A percentile compares a stretch with the other conserved stretches of the same genome.
phyloP scores from a whole-genome alignment of 2,888 invertebrate species.

The Himalopsyche japonica region DNA sequence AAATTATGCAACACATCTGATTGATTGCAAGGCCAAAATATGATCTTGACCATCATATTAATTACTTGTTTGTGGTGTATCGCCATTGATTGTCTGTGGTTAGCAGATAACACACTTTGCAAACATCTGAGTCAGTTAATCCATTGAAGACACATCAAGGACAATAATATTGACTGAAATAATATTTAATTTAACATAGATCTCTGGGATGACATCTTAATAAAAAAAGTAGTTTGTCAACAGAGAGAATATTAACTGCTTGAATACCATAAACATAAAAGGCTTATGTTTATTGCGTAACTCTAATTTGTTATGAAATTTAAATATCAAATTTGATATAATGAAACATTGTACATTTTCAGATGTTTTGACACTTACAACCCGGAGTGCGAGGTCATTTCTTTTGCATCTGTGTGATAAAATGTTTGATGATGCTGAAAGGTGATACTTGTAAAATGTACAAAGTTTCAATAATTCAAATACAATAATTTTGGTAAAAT shows the following conservation, averaged over 20 bases:
- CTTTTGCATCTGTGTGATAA: too few relatives aligned
- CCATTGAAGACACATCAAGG: slow-evolving; percentile 12
- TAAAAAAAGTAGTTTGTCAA: neutral
- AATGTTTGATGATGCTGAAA: too few relatives aligned
- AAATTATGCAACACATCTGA: neutral
- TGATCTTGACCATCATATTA: slow-evolving; percentile 31
- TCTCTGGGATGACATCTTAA: neutral
- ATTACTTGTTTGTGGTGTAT: slow-evolving; percentile 15
- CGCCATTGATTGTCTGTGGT: slow-evolving; percentile 9
- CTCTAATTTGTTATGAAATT: too few relatives aligned
- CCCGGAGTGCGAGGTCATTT: too few relatives aligned
- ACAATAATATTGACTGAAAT: neutral
- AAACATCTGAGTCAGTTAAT: slow-evolving; percentile 2
- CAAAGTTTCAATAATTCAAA: too few relatives aligned
- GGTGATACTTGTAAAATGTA: too few relatives aligned
- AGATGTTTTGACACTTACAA: too few relatives aligned
- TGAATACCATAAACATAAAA: too few relatives aligned
- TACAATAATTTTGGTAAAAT: too few relatives aligned
- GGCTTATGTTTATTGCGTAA: too few relatives aligned
- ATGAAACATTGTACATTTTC: too few relatives aligned
- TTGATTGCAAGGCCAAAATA: slow-evolving; percentile 3
- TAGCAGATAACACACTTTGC: neutral
- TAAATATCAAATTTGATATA: too few relatives aligned
- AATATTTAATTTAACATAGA: neutral
- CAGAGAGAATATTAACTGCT: neutral